phyloP scores from a whole-genome alignment of 2,113 vertebrate species.

The Centrocercus urophasianus region DNA sequence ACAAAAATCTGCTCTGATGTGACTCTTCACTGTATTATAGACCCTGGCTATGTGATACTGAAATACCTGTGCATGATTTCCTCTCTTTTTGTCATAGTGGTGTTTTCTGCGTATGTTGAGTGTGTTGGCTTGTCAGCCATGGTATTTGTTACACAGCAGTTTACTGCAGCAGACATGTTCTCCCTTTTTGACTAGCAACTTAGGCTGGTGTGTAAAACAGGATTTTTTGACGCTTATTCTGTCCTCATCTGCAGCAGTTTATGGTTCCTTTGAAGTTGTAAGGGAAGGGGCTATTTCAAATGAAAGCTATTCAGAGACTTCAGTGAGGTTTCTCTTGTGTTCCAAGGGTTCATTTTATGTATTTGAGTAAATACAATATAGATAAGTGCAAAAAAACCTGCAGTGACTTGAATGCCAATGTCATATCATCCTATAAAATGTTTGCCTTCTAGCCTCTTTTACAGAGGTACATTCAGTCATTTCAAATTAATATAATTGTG shows the following conservation, averaged over 20 bases:
- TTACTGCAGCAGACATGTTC: slow-evolving; percentile 43
- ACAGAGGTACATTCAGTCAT: not conserved
- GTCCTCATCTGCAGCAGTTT: slow-evolving; percentile 4
- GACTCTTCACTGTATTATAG: slow-evolving; percentile 75
- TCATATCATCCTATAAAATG: not conserved
- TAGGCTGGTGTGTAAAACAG: slow-evolving; percentile 33
- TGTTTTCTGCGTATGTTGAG: slow-evolving; percentile 71
- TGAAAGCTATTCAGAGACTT: not conserved
- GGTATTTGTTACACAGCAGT: slow-evolving; percentile 53
- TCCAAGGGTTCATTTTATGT: not conserved
- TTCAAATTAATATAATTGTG: not conserved
- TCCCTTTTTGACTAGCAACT: slow-evolving; percentile 51
- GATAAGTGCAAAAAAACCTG: not conserved
- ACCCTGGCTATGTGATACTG: slow-evolving; percentile 62
- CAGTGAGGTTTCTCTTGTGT: not conserved
- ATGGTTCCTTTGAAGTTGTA: not conserved
- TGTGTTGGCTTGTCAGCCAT: slow-evolving; percentile 74
- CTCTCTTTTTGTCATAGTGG: slow-evolving; percentile 71
- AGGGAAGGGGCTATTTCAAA: not conserved
- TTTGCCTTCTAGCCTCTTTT: not conserved
- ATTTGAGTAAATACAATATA: not conserved
- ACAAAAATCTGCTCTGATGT: slow-evolving; percentile 37
- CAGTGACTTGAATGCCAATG: not conserved
- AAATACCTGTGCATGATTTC: slow-evolving; percentile 79
- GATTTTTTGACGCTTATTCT: not conserved